Conservation (phyloP, 2,113 vertebrate species). For the Leptocoma aspasia region DNA sequence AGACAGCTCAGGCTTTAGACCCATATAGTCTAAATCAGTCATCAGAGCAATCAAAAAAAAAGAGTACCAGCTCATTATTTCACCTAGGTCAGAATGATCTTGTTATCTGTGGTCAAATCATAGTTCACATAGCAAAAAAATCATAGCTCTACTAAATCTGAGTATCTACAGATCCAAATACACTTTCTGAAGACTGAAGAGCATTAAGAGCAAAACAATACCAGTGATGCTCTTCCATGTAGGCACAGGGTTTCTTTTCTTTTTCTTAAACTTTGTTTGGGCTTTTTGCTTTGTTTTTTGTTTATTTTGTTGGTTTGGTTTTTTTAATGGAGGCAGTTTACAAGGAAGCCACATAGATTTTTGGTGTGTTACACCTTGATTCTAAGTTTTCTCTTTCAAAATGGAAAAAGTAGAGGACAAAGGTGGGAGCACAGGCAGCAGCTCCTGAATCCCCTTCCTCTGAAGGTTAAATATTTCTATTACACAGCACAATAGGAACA, state of each 20-base stretch:
- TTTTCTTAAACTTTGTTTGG: not conserved
- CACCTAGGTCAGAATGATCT: not conserved
- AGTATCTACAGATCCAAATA: not conserved
- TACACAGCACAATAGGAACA: not conserved
- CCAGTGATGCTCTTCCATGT: not conserved
- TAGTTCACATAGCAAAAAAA: not conserved
- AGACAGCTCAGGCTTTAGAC: not conserved
- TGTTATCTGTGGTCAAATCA: not conserved
- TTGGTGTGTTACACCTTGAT: not conserved
- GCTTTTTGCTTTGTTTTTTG: not conserved
- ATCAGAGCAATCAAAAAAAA: not conserved
- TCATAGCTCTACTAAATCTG: not conserved
- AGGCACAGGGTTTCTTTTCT: not conserved
- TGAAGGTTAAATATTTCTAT: not conserved
- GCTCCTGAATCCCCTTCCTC: not conserved
- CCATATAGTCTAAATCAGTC: not conserved
- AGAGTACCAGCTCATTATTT: not conserved
- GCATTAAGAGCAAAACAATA: not conserved
- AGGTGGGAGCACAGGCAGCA: not conserved
- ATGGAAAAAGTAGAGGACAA: not conserved
- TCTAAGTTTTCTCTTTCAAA: constrained; percentile 6
- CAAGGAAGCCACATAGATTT: not conserved
- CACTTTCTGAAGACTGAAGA: not conserved
- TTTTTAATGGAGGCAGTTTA: not conserved
- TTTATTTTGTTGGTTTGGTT: not conserved